A percentile compares a stretch with the other conserved stretches of the same genome.
Conservation (phyloP, 2,888 invertebrate species). For the Gymnocheta viridis region DNA sequence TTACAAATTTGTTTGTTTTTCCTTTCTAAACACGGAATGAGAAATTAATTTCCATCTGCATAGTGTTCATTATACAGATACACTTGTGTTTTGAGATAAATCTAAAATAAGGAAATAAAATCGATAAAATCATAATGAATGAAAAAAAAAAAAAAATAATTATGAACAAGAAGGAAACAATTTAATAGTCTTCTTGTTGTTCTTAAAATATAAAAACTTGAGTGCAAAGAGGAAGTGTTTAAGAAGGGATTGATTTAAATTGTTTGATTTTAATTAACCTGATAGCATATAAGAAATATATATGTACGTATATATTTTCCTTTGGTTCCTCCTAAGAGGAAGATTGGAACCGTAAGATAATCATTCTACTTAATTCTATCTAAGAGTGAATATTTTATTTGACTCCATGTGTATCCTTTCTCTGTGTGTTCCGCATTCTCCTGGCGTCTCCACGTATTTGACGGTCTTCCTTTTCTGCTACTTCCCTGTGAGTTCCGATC, state of each 20-base stretch:
- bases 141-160: not conserved
- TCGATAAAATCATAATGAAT: not conserved
- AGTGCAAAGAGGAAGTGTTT: not conserved
- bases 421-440: too few relatives aligned
- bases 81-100: not conserved
- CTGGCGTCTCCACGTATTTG: too few relatives aligned
- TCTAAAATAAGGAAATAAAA: not conserved
- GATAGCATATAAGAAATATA: too few relatives aligned
- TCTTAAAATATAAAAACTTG: not conserved
- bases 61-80: not conserved
- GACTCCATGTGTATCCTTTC: too few relatives aligned
- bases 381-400: too few relatives aligned
- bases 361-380: too few relatives aligned
- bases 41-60: not conserved
- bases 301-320: too few relatives aligned
- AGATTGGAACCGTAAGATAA: too few relatives aligned
- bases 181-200: constrained; percentile 2
- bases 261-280: constrained; percentile 11
- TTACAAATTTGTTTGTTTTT: not conserved
- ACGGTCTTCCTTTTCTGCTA: too few relatives aligned
- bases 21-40: not conserved
- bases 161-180: not conserved
- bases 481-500: too few relatives aligned
- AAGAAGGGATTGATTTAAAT: not conserved
- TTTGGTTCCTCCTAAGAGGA: too few relatives aligned